phyloP scores from a whole-genome alignment of 2,888 invertebrate genomes.

The Ophion costatus region DNA sequence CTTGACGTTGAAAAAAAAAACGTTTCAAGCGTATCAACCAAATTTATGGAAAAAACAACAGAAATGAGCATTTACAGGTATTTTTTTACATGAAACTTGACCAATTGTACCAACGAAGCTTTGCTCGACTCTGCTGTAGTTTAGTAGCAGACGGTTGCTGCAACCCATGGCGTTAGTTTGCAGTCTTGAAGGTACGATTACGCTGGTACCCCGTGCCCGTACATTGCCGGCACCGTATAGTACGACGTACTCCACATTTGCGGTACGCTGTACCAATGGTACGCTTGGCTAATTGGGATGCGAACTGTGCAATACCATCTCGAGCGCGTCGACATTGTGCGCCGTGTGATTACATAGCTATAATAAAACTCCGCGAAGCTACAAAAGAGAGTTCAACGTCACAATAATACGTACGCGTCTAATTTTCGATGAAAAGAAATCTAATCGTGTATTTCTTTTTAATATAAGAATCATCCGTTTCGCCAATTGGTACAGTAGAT shows the following conservation, averaged over 20 bases:
- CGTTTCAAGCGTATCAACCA: background rate
- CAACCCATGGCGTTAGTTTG: no score
- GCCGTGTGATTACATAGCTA: background rate
- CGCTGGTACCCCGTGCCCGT: no score
- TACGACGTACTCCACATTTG: no score
- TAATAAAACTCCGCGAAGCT: background rate
- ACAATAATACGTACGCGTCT: background rate
- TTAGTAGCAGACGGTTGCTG: no score
- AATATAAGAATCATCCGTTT: background rate
- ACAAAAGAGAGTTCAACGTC: background rate
- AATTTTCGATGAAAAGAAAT: background rate
- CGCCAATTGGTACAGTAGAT: slow-evolving; percentile 47
- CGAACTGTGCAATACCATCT: no score
- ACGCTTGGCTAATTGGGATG: no score
- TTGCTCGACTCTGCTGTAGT: background rate
- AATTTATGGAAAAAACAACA: slow-evolving; percentile 16
- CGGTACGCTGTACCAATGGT: no score
- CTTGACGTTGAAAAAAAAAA: no score
- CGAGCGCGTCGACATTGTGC: no score
- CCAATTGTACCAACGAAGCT: background rate
- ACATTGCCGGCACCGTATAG: no score
- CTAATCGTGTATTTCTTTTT: background rate
- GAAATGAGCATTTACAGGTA: background rate
- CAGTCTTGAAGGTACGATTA: no score
- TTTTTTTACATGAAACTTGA: background rate